A percentile compares a stretch with the other conserved stretches of the same genome.
These are phyloP conservation scores for Tribolium freemani DNA, from an alignment of 2,888 invertebrate species.

Conservation along the genomic window DNA sequence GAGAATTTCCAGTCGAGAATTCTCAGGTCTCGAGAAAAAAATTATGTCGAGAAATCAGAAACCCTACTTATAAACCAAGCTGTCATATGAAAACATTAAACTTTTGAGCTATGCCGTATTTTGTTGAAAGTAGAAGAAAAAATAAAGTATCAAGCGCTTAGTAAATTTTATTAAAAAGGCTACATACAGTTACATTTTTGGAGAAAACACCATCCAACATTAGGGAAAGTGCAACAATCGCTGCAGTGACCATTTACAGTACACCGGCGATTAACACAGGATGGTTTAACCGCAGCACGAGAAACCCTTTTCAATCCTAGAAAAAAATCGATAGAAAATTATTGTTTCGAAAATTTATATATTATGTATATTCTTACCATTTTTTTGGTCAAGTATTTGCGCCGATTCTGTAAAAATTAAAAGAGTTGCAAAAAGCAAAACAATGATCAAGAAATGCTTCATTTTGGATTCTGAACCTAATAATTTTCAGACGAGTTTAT, in stretches of 20 bases:
- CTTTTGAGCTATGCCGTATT: no score
- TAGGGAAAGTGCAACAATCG: slow-evolving; percentile 30
- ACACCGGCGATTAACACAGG: slow-evolving; percentile 13
- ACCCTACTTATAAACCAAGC: no score
- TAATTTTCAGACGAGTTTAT: neutral
- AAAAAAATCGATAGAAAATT: neutral
- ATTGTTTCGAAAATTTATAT: neutral
- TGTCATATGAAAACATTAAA: no score
- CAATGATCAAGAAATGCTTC: neutral
- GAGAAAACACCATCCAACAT: slow-evolving; percentile 6
- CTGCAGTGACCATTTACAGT: slow-evolving; percentile 14
- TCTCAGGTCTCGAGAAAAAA: no score
- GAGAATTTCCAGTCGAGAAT: no score
- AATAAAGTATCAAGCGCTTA: no score
- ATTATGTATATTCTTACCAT: neutral
- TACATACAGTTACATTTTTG: slow-evolving; percentile 4
- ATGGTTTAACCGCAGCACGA: neutral
- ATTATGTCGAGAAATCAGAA: no score
- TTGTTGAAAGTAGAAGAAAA: no score
- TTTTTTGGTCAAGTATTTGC: neutral
- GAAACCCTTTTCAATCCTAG: neutral
- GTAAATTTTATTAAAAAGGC: neutral
- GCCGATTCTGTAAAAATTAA: neutral
- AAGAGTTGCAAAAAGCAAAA: neutral
- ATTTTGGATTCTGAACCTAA: neutral